Evolutionary conservation across 2,797 vertebrate species (phyloP), one percentile per base, ranked within the genome.

Genomic region (Spheniscus humboldti): DNA sequence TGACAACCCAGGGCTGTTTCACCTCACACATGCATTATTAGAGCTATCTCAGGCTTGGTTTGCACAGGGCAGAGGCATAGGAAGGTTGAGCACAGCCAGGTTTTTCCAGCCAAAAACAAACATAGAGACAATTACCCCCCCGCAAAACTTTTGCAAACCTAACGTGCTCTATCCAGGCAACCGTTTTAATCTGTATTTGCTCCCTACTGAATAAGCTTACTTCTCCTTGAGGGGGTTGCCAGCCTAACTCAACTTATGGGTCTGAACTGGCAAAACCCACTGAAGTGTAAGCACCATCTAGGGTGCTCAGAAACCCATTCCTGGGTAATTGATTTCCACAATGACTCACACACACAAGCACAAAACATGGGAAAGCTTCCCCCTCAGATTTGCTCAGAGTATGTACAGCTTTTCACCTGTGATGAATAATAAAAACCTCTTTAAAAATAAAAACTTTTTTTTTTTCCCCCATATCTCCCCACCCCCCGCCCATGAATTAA

Each of bases 21-120:
- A 2, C 50, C 9, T 72, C 33, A 13, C 0, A 0, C 39, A 41
- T 0, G 0, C 1, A 4, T 71, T 33, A 60, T 9, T 13, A 48
- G 45, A 78, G 45, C 53, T 48, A 18, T 22, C 30, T 77, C 2
- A 1, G 0, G 15, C 30, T 84, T 64, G 20, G 48, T 84, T 90
- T 52, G 22, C 28, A 10, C 8, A 13, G 60, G 22, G 31, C 48
- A 56, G 43, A 86, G 53, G 25, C 63, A 76, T 6, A 66, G 18
- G 8, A 72, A 80, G 68, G 19, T 64, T 81, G 50, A 93, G 41
- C 55, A 62, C 31, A 72, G 31, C 11, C 30, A 14, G 41, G 24
- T 72, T 88, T 76, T 88, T 92, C 82, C 69, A 81, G 74, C 64
- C 48, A 68, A 75, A 86, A 81, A 4, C 72, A 66, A 94, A 86